phyloP scores from a whole-genome alignment of 2,113 vertebrate genomes.

The Dasyprocta punctata region DNA sequence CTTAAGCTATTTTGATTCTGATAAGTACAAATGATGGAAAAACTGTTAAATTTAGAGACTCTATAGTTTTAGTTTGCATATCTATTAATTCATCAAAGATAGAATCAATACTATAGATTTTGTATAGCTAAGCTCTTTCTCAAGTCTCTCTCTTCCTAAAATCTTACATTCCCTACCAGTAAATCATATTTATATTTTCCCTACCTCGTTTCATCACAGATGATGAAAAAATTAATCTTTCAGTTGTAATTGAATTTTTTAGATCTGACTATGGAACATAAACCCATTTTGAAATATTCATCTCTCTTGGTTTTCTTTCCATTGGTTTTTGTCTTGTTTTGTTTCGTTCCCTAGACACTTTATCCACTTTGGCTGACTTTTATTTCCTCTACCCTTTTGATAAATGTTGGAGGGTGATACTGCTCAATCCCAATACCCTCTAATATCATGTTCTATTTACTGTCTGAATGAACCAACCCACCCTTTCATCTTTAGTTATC shows the following conservation, averaged over 20 bases:
- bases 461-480: not conserved
- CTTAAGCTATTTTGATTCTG: not conserved
- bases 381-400: not conserved
- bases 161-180: not conserved
- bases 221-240: not conserved
- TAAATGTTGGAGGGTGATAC: not conserved
- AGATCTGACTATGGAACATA: not conserved
- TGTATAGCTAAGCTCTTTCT: not conserved
- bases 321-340: not conserved
- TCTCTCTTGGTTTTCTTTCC: not conserved
- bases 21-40: not conserved
- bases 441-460: not conserved
- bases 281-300: not conserved
- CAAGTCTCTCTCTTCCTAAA: not conserved
- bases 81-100: conserved; percentile 9
- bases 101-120: not conserved
- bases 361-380: not conserved
- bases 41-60: not conserved
- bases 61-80: not conserved
- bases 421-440: not conserved
- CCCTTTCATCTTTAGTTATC: not conserved
- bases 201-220: not conserved
- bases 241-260: not conserved
- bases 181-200: not conserved
- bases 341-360: not conserved